Conservation (phyloP, 2,797 vertebrate species). For the Protosalanx chinensis region DNA sequence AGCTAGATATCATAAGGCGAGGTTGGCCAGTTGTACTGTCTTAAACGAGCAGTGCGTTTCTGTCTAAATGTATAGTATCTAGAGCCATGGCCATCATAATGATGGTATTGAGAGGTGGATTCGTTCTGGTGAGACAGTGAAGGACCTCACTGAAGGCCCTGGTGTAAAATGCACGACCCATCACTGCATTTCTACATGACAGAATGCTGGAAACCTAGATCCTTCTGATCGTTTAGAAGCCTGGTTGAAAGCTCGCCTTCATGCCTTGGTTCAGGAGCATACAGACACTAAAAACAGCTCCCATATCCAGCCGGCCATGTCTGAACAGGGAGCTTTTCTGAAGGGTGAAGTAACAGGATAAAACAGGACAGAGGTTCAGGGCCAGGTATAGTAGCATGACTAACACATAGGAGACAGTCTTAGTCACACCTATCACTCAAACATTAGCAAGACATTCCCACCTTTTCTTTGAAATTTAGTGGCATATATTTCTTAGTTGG, state of each 20-base stretch:
- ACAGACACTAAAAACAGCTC: not conserved
- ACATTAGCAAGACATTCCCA: constrained; percentile 20
- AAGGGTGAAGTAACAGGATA: not conserved
- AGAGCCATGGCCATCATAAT: no score
- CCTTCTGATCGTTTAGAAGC: not conserved
- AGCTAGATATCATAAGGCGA: no score
- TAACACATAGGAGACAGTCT: not conserved
- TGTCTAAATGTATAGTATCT: no score
- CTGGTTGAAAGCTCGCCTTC: not conserved
- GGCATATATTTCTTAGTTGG: constrained; percentile 17
- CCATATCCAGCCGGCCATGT: not conserved
- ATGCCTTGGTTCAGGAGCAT: constrained; percentile 5
- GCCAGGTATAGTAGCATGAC: not conserved
- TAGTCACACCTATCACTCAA: constrained; percentile 10
- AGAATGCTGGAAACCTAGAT: not conserved
- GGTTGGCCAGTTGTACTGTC: no score
- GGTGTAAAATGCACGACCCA: no score
- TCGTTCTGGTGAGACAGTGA: no score
- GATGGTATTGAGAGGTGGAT: no score
- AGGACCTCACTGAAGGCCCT: no score
- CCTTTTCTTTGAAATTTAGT: not conserved
- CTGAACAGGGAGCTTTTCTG: constrained; percentile 11
- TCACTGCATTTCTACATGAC: not conserved
- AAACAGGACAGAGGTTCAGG: constrained; percentile 12
- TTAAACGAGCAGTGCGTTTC: no score